Evolutionary conservation across 2,797 vertebrate species (phyloP).

Genomic region (Rhadinocentrus ornatus): DNA sequence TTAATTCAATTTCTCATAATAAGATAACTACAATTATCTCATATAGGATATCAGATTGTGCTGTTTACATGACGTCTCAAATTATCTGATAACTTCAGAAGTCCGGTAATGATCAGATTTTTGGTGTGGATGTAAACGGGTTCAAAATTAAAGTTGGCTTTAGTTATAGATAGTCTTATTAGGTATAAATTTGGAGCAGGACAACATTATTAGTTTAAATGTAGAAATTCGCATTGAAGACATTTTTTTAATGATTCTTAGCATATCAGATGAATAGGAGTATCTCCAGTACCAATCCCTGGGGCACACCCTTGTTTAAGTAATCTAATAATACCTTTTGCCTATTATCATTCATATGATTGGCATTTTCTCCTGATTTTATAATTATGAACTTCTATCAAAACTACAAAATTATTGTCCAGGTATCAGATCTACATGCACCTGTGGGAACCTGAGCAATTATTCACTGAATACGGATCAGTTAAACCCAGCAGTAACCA

Average conservation of each 20-base stretch:
- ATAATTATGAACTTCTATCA: neutral
- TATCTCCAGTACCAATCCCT: neutral
- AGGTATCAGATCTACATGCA: slow-evolving; percentile 46
- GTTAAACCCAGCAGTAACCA: slow-evolving; percentile 62
- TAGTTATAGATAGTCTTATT: neutral
- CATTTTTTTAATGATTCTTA: neutral
- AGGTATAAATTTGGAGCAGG: neutral
- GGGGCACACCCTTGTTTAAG: neutral
- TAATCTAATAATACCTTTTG: neutral
- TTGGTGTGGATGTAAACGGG: too few species aligned
- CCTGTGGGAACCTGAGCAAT: slow-evolving; percentile 48
- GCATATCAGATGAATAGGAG: neutral
- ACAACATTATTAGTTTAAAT: neutral
- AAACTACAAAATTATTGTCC: neutral
- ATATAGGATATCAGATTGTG: too few species aligned
- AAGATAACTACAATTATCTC: too few species aligned
- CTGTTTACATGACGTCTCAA: too few species aligned
- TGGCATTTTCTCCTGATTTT: neutral
- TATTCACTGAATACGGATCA: slow-evolving; percentile 37
- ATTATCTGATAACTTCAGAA: too few species aligned
- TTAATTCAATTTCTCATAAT: too few species aligned
- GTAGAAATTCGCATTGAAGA: neutral
- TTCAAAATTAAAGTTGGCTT: neutral
- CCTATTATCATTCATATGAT: neutral
- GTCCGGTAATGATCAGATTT: too few species aligned